Evolutionary conservation across 2,797 vertebrate species (phyloP), one percentile per base, ranked within the genome.

Genomic region (Pseudochirops corinnae): DNA sequence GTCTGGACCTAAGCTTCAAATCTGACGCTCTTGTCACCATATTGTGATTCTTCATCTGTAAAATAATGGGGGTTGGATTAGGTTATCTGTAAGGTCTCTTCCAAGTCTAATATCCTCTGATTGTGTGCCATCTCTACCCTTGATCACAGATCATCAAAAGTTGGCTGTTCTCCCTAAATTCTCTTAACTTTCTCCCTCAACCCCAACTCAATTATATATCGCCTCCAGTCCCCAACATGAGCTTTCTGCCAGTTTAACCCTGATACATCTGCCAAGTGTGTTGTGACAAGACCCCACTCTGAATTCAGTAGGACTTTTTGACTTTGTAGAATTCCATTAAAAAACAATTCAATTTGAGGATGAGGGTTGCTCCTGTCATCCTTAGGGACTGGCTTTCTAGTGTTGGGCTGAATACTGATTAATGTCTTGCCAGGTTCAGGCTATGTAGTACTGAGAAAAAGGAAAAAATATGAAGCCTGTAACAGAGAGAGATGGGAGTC

Each of bases 321-420:
- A 50, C 92, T 55, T 91, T 95, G 52, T 93, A 92, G 92, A 95
- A 93, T 97, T 95, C 87, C 87, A 94, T 96, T 94, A 93, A 95
- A 82, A 97, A 94, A 94, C 57, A 93, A 57, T 95, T 97, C 58
- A 95, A 94, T 56, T 91, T 94, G 57, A 58, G 56, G 93, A 95
- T 93, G 90, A 92, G 94, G 90, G 26, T 39, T 91, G 94, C 50
- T 58, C 11, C 57, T 18, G 29, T 4, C 29, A 91, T 11, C 90
- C 90, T 46, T 13, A 26, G 94, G 33, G 82, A 33, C 90, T 93
- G 74, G 33, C 56, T 14, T 95, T 55, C 52, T 28, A 33, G 21
- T 90, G 58, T 50, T 67, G 62, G 87, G 5, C 82, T 46, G 91
- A 9, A 52, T 92, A 50, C 90, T 52, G 53, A 95, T 55, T 55